Conservation (phyloP, 2,797 vertebrate species). For the Sternotherus odoratus region DNA sequence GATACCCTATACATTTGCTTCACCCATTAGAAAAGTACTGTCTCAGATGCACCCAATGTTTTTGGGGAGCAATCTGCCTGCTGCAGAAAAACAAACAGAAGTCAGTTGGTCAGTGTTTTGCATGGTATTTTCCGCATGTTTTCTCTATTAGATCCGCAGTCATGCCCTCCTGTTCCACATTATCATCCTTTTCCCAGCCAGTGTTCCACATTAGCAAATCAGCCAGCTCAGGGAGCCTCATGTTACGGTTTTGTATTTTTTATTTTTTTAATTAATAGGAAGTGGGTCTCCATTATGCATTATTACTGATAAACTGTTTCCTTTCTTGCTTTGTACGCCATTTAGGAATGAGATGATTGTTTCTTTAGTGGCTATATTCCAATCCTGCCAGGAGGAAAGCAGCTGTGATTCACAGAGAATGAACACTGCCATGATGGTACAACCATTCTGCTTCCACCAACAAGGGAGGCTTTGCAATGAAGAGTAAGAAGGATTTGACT, state of each 20-base stretch:
- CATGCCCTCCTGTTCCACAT: slow-evolving; percentile 71
- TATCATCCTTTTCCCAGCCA: slow-evolving; percentile 58
- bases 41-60: not conserved
- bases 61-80: slow-evolving; percentile 42
- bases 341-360: not conserved
- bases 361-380: not conserved
- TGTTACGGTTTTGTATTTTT: slow-evolving; percentile 31
- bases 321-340: not conserved
- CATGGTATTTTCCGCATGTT: slow-evolving; percentile 70
- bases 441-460: not conserved
- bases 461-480: fast-evolving
- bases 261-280: slow-evolving; percentile 66
- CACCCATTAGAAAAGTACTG: not conserved
- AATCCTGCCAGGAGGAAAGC: not conserved
- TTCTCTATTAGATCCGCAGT: slow-evolving; percentile 73
- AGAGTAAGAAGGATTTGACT: fast-evolving
- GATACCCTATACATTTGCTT: not conserved
- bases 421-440: not conserved
- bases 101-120: slow-evolving; percentile 64
- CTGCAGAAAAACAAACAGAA: slow-evolving; percentile 63
- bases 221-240: slow-evolving; percentile 44
- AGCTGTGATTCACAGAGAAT: fast-evolving
- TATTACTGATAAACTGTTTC: slow-evolving; percentile 61
- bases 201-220: slow-evolving; percentile 63
- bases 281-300: slow-evolving; percentile 31